Conservation (phyloP, 2,113 vertebrate genomes). For the Isichthys henryi region DNA sequence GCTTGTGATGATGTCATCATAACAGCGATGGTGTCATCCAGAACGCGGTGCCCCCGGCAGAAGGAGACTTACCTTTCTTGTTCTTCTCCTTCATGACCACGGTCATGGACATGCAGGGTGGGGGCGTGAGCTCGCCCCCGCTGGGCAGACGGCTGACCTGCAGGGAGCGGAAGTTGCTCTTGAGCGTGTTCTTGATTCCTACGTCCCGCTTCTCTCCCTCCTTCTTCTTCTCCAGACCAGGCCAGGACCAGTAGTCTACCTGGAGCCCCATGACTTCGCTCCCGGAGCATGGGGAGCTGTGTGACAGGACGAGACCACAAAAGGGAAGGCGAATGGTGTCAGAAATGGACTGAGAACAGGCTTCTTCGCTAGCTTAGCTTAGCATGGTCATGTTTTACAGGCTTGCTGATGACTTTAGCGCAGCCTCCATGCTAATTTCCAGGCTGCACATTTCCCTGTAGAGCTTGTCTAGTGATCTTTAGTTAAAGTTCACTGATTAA, state of each 20-base stretch:
- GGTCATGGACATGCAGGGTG: conserved; percentile 85
- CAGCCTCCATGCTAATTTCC: background rate
- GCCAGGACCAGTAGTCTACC: conserved; percentile 86
- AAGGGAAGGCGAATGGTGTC: background rate
- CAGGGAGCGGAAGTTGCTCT: conserved; percentile 87
- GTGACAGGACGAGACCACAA: background rate
- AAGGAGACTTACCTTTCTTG: conserved; percentile 62
- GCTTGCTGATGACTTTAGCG: background rate
- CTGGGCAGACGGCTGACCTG: conserved; percentile 80
- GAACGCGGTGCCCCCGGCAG: background rate
- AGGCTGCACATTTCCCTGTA: background rate
- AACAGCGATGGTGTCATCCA: background rate
- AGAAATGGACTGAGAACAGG: background rate
- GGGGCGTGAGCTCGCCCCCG: conserved; percentile 72
- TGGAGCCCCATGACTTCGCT: conserved; percentile 87
- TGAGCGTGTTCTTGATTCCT: conserved; percentile 79
- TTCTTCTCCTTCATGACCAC: conserved; percentile 92
- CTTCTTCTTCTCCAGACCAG: conserved; percentile 68
- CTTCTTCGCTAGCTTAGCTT: background rate
- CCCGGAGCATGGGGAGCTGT: conserved; percentile 64
- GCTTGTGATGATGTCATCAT: background rate
- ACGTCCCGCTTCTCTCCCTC: conserved; percentile 70
- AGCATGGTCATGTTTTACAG: background rate
- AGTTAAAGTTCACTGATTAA: background rate
- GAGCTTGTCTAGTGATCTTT: background rate